These are phyloP conservation scores for Habroteleia sp. DNA, from an alignment of 2,888 invertebrate genomes.

Conservation along the genomic window DNA sequence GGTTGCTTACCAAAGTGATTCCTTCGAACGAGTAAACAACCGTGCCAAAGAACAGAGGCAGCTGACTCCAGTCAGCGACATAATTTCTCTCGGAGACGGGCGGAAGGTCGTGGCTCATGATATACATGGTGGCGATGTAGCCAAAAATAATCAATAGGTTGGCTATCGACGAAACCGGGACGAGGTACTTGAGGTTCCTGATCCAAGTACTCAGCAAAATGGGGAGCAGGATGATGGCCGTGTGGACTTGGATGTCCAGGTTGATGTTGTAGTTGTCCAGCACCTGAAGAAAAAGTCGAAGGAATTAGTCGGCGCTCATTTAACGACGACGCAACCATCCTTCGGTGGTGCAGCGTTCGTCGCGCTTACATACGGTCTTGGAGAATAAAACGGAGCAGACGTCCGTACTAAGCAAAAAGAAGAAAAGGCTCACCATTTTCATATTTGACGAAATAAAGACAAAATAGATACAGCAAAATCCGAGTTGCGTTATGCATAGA, in stretches of 20 bases:
- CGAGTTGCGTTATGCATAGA: constrained; percentile 97
- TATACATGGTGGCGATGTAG: constrained; percentile 88
- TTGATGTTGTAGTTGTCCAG: constrained; percentile 85
- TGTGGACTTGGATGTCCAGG: constrained; percentile 86
- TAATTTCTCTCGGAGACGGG: constrained; percentile 83
- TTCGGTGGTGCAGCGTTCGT: constrained; percentile 32
- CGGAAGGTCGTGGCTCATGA: constrained; percentile 88
- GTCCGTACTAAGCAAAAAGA: constrained; percentile 4
- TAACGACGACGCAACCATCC: constrained; percentile 39
- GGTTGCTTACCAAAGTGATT: constrained; percentile 93
- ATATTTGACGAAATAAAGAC: constrained; percentile 95
- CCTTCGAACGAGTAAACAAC: constrained; percentile 98
- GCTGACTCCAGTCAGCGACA: constrained; percentile 84
- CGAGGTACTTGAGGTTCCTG: constrained; percentile 88
- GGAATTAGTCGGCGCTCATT: constrained; percentile 1
- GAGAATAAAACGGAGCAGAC: constrained; percentile 17
- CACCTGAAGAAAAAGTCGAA: too few relatives aligned
- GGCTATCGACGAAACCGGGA: constrained; percentile 89
- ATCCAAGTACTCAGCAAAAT: constrained; percentile 89
- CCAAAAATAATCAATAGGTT: constrained; percentile 90
- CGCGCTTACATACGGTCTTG: constrained; percentile 27
- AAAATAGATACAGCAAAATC: constrained; percentile 98
- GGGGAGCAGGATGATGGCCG: constrained; percentile 88
- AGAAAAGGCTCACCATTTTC: constrained; percentile 84
- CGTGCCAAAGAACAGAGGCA: constrained; percentile 97